Base-by-base conservation (phyloP, 2,888 invertebrate genomes). In the Hoplodrina ambigua region DNA sequence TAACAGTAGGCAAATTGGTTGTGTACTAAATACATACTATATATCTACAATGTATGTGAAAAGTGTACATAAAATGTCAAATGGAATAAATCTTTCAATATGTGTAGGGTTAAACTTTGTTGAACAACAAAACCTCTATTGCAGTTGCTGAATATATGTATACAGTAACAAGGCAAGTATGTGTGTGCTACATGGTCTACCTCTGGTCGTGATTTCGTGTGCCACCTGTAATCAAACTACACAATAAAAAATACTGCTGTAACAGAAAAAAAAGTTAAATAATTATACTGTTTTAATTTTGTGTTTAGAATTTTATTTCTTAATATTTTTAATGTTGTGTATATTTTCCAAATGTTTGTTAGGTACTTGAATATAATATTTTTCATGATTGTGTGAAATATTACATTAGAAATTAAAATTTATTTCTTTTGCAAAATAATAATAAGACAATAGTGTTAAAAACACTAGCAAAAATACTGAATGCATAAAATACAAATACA, bases 181-280 rank as follows among this genome's bases (percentile, higher is more conserved):
- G 66, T 78, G 70, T 84, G 77, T 44, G 74, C 80, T 82, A 76
- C 78, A 63, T 77, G 62, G 81, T 87, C 89, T 90, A 89, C 88
- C 89, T 91, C 89, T 58, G 83, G 85, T 84, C 75, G 72, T 85
- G 82, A 79, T 81, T 80, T 83, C 75, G 75, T 84, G 85, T 86
- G 83, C 86, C 86, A 87, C 89, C 92, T 92, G 92, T 83, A 90
- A 92, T 80, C 84, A 90, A 87, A 90, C 87, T 89, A 86, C 78
- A 86, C 67, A 82, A 82, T 75, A 81, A 78, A 83, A 82, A 82
- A 82, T 79, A 77, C 55, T 33, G 71, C 79, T 82, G 83, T 49
- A 84, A 83, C 73, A 82, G 72, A 83, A 78, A 76, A 78, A 65
- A 59, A 50, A 60, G 69, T 68, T 79, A 56, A 78, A 52, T 46